These are phyloP conservation scores for Yponomeuta evonymella DNA, from an alignment of 2,888 invertebrate genomes.

Conservation along the genomic window DNA sequence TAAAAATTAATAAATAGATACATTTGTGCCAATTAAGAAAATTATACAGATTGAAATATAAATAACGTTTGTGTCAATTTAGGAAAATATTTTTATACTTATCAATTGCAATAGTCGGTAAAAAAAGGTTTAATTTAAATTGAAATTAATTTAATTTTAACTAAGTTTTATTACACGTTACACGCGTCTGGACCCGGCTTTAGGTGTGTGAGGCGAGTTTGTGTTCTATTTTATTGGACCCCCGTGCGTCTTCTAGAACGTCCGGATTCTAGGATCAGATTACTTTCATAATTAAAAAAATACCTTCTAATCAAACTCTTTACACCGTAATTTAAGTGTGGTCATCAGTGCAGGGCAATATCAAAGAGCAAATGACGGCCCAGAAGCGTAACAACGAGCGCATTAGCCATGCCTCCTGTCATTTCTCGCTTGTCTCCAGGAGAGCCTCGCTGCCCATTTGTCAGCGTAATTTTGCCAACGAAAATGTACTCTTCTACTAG, in stretches of 20 bases:
- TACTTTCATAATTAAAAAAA: background rate
- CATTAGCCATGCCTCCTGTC: background rate
- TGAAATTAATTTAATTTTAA: too few species aligned
- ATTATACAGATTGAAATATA: too few species aligned
- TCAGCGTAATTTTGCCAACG: conserved; percentile 8
- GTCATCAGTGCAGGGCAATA: background rate
- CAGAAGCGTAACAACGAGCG: background rate
- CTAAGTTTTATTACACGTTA: too few species aligned
- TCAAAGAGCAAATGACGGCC: background rate
- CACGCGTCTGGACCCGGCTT: too few species aligned
- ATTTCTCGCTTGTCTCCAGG: conserved; percentile 1
- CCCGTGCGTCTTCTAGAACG: background rate
- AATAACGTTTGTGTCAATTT: too few species aligned
- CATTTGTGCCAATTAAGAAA: too few species aligned
- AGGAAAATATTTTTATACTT: too few species aligned
- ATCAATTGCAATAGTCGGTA: too few species aligned
- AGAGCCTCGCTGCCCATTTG: conserved; percentile 8
- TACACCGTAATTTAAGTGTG: background rate
- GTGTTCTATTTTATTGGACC: background rate
- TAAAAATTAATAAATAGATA: too few species aligned
- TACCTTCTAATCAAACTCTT: background rate
- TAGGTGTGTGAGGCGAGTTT: background rate
- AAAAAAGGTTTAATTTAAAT: too few species aligned
- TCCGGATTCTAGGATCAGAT: too few species aligned
- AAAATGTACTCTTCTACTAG: background rate